These are phyloP conservation scores for Campoplex nolae DNA, from an alignment of 2,888 invertebrate species.

Conservation along the genomic window DNA sequence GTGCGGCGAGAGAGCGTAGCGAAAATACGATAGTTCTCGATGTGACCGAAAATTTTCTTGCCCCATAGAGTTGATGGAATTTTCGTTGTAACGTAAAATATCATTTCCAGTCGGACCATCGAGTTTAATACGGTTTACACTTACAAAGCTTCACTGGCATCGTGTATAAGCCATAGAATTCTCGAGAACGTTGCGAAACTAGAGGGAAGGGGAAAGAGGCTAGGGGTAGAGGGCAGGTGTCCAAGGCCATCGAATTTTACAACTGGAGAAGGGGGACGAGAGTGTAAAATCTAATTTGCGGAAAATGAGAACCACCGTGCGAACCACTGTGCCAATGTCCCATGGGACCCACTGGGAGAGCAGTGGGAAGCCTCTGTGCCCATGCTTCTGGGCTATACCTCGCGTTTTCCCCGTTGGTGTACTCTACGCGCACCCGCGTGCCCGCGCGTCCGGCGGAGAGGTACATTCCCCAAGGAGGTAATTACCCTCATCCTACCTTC, in stretches of 20 bases:
- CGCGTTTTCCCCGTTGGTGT: constrained; percentile 60
- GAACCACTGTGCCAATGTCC: constrained; percentile 78
- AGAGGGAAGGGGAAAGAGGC: too few species aligned
- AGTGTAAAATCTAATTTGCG: constrained; percentile 75
- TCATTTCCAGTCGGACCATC: neutral
- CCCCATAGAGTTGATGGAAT: neutral
- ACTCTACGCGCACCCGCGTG: constrained; percentile 64
- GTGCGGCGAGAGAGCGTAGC: neutral
- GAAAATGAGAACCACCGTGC: constrained; percentile 81
- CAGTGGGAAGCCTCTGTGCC: constrained; percentile 82
- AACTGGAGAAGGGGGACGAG: constrained; percentile 19
- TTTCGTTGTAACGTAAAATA: neutral
- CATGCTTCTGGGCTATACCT: constrained; percentile 77
- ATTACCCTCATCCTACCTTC: constrained; percentile 79
- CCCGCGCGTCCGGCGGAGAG: constrained; percentile 73
- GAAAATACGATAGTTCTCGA: neutral
- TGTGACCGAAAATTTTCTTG: neutral
- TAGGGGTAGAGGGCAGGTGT: constrained; percentile 7
- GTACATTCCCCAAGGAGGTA: constrained; percentile 82
- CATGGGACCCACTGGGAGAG: constrained; percentile 81
- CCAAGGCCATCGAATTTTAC: constrained; percentile 19
- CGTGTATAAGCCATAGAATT: neutral
- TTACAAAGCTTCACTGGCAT: neutral
- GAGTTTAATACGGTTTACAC: neutral
- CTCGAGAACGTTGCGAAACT: neutral